Evolutionary conservation across 2,113 vertebrate species (phyloP).

Genomic region (Tretioscincus oriximinensis): DNA sequence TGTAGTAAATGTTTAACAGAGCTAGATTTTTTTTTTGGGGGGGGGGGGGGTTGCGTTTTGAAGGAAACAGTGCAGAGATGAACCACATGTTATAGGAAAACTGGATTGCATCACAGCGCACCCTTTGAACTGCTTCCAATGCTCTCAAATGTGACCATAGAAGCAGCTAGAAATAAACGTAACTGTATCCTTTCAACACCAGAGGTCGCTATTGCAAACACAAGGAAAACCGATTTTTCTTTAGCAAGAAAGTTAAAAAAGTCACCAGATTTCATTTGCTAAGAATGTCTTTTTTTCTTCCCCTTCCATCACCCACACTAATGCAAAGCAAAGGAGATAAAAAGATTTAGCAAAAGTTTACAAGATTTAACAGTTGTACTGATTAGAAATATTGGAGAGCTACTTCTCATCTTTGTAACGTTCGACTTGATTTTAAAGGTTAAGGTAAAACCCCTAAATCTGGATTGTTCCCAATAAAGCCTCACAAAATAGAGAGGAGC

Average conservation of each 20-base stretch:
- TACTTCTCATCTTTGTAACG: no score
- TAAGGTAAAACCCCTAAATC: no score
- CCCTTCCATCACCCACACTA: neutral
- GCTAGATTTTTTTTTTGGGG: no score
- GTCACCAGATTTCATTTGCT: neutral
- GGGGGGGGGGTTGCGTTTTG: no score
- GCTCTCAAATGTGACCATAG: neutral
- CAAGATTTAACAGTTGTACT: no score
- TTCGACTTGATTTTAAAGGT: no score
- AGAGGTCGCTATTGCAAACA: slow-evolving; percentile 8
- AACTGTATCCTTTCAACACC: neutral
- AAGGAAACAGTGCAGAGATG: neutral
- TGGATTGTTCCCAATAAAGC: no score
- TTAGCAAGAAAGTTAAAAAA: neutral
- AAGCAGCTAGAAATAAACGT: slow-evolving; percentile 26
- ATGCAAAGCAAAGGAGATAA: neutral
- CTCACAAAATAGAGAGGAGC: no score
- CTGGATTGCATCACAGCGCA: neutral
- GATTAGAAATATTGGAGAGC: no score
- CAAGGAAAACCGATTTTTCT: neutral
- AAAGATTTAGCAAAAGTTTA: no score
- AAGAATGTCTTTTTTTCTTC: no score
- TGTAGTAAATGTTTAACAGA: neutral
- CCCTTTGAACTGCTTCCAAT: neutral
- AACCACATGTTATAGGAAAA: neutral